Evolutionary conservation across 2,888 invertebrate genomes (phyloP), one percentile per base, ranked within the genome.

Genomic region (Lasioglossum oenotherae): DNA sequence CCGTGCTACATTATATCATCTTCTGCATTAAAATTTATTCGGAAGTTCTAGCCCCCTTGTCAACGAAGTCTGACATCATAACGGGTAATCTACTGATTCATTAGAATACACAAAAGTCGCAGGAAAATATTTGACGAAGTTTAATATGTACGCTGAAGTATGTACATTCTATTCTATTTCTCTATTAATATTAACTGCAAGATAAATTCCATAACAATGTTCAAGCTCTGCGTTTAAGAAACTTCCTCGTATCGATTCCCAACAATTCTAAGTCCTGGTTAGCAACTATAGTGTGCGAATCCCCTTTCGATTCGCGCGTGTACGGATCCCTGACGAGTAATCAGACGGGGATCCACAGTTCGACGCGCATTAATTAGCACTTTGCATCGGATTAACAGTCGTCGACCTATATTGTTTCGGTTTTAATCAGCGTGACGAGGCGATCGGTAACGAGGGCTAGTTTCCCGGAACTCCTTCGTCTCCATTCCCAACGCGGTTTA

Each of bases 371-470:
- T 67, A 67, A 67, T 67, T 67, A 67, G 67, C 35, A 67, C 67
- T 67, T 67, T 35, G 67, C 67, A 19, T 31, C 67, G 35, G 35
- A 67, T 67, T 67, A 67, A 67, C 35, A 67, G 67, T 35, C 35
- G 67, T 2, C 67, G 8, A 67, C 31, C 67, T 19, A 67, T 19
- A 67, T 35, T 67, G 67, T 67, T 67, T 67, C 67, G 31, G 19
- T 67, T 67, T 67, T 67, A 67, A 67, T 67, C 67, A 67, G 67
- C 67, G 67, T 19, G 67, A 67, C 67, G 67, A 67, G 35, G 35
- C 35, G 67, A 35, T 67, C 35, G 67, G 67, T 35, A 19, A 67
- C 67, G 16, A 35, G 67, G 67, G 67, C 67, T 67, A 67, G 67
- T 67, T 67, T 67, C 67, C 19, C 19, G 35, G 67, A 35, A 67